Percentiles rank a stretch among this genome's conserved stretches.
These are phyloP conservation scores for Orientallactaga sibirica DNA, from an alignment of 2,797 vertebrate species.

Conservation along the genomic window DNA sequence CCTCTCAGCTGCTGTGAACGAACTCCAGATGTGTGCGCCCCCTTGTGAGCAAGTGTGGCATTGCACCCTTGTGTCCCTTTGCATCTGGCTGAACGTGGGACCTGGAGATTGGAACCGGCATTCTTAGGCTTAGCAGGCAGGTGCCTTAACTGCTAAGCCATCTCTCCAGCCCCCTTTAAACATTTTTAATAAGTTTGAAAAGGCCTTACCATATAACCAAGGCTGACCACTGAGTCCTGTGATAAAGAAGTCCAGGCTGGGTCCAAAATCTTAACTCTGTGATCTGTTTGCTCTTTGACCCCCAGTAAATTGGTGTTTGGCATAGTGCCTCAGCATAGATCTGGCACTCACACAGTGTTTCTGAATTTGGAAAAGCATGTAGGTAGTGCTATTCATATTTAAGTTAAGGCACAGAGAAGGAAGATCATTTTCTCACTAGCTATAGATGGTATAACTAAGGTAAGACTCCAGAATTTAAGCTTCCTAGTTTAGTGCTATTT, in stretches of 20 bases:
- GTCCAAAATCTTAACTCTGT: neutral
- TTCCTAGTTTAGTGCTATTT: constrained; percentile 17
- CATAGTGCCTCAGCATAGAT: neutral
- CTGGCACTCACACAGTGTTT: neutral
- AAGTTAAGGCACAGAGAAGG: constrained; percentile 24
- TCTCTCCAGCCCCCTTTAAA: too few species aligned
- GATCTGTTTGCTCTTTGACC: constrained; percentile 37
- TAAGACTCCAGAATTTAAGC: neutral
- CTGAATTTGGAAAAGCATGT: neutral
- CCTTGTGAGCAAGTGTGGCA: too few species aligned
- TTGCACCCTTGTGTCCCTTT: too few species aligned
- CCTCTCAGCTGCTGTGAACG: too few species aligned
- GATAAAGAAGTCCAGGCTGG: neutral
- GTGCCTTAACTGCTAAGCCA: too few species aligned
- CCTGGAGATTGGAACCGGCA: too few species aligned
- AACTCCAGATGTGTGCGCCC: too few species aligned
- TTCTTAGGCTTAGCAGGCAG: too few species aligned
- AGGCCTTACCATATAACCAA: neutral
- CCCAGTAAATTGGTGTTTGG: neutral
- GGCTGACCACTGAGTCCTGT: neutral
- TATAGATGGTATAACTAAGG: neutral
- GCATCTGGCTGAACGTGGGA: too few species aligned
- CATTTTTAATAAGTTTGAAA: too few species aligned
- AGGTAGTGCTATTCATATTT: neutral
- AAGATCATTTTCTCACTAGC: constrained; percentile 16